Percentiles rank a stretch among this genome's conserved stretches.
These are phyloP conservation scores for Fundulus diaphanus DNA, from an alignment of 2,797 vertebrate species.

Conservation along the genomic window DNA sequence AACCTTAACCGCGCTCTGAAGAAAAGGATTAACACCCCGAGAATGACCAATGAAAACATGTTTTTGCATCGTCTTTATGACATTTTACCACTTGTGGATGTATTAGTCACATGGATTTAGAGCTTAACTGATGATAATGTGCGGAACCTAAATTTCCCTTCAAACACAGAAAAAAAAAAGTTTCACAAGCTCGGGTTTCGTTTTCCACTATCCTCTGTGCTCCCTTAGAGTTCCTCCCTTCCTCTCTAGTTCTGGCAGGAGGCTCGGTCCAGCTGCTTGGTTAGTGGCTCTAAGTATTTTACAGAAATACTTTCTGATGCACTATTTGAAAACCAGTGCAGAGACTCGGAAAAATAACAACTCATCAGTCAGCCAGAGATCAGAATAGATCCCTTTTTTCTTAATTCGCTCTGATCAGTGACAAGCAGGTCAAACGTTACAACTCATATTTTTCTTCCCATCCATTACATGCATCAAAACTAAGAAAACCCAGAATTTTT, in stretches of 20 bases:
- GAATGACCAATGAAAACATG: neutral
- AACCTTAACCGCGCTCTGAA: slow-evolving; percentile 16
- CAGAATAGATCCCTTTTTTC: too few species aligned
- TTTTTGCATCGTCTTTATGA: slow-evolving; percentile 16
- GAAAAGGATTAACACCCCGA: slow-evolving; percentile 13
- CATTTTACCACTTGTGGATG: slow-evolving; percentile 7
- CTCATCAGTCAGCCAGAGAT: too few species aligned
- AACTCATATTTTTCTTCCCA: too few species aligned
- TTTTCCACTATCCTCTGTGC: slow-evolving; percentile 23
- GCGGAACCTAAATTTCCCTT: slow-evolving; percentile 17
- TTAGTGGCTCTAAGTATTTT: neutral
- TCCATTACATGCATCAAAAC: too few species aligned
- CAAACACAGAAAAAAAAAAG: slow-evolving; percentile 14
- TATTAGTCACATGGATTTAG: slow-evolving; percentile 25
- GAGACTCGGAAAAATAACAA: neutral
- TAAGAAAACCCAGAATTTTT: too few species aligned
- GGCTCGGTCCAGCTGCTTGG: neutral
- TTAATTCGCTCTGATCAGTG: neutral
- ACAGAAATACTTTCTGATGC: neutral
- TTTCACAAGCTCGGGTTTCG: neutral
- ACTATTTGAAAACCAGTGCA: neutral
- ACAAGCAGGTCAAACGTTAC: too few species aligned
- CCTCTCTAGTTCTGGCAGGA: slow-evolving; percentile 11
- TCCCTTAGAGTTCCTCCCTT: slow-evolving; percentile 27
- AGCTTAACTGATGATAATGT: slow-evolving; percentile 7